A percentile compares a stretch with the other conserved stretches of the same genome.
Evolutionary conservation across 1,140 invertebrate genomes (phyloP).

Genomic region (Trissolcus basalis): DNA sequence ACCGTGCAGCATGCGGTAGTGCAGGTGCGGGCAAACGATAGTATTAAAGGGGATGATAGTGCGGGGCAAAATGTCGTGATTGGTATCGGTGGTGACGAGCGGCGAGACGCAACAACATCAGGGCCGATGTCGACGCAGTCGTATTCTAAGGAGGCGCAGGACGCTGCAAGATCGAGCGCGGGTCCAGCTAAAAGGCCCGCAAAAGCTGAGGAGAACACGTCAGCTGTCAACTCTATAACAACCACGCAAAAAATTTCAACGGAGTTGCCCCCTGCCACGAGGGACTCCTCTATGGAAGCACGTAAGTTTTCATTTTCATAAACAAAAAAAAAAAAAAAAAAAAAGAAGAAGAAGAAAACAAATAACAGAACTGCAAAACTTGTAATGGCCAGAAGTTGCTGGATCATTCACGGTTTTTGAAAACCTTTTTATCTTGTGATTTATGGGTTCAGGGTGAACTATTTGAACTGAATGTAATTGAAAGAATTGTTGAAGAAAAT

Average conservation of each 20-base stretch:
- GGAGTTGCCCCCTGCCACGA: constrained; percentile 66
- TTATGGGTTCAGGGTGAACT: too few relatives aligned
- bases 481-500: neutral
- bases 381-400: too few relatives aligned
- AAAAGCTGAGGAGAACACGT: constrained; percentile 44
- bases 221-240: constrained; percentile 50
- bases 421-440: too few relatives aligned
- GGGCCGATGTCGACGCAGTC: constrained; percentile 72
- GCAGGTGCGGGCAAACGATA: constrained; percentile 48
- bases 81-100: constrained; percentile 44
- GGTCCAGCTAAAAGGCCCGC: constrained; percentile 52
- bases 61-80: constrained; percentile 55
- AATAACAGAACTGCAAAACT: too few relatives aligned
- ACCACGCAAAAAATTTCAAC: constrained; percentile 61
- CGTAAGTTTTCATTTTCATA: constrained; percentile 59
- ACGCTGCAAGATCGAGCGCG: constrained; percentile 65
- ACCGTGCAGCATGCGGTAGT: constrained; percentile 31
- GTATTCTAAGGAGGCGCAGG: constrained; percentile 66
- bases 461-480: too few relatives aligned
- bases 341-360: neutral
- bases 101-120: constrained; percentile 65
- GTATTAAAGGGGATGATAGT: constrained; percentile 36
- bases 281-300: constrained; percentile 72
- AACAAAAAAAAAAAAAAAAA: neutral
- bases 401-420: too few relatives aligned